A percentile compares a stretch with the other conserved stretches of the same genome.
These are phyloP conservation scores for Cebidichthys violaceus DNA, from an alignment of 2,113 vertebrate genomes.

Conservation along the genomic window DNA sequence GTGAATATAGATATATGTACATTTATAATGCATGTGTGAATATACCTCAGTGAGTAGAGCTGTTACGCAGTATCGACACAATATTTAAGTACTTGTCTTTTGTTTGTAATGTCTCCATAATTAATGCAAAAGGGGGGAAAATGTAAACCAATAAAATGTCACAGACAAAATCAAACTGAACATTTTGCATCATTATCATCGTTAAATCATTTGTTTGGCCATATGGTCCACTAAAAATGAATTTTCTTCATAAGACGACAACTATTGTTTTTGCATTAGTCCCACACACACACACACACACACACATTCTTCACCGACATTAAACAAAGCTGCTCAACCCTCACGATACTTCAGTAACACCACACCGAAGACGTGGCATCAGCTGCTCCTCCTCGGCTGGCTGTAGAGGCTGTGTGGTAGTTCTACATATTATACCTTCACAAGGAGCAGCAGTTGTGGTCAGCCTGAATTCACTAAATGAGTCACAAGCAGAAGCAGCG, in stretches of 20 bases:
- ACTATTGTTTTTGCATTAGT: neutral
- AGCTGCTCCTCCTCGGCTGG: too few relatives aligned
- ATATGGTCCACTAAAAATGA: neutral
- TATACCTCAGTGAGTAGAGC: neutral
- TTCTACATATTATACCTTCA: neutral
- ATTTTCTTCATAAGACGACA: too few relatives aligned
- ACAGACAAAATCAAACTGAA: neutral
- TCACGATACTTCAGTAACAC: neutral
- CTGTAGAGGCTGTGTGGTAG: neutral
- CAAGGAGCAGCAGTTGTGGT: neutral
- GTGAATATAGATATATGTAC: neutral
- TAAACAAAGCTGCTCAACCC: neutral
- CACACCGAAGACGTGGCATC: too few relatives aligned
- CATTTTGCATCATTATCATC: neutral
- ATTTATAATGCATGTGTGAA: neutral
- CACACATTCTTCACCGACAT: neutral
- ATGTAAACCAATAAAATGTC: neutral
- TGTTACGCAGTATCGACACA: neutral
- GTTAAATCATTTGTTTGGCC: neutral
- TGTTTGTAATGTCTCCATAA: neutral
- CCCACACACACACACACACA: too few relatives aligned
- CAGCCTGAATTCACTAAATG: constrained; percentile 14
- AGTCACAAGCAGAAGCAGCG: neutral
- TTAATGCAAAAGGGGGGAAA: neutral
- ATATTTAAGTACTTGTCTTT: neutral